These are phyloP conservation scores for Sebastes diaconus DNA, from an alignment of 2,797 vertebrate genomes.

Conservation along the genomic window DNA sequence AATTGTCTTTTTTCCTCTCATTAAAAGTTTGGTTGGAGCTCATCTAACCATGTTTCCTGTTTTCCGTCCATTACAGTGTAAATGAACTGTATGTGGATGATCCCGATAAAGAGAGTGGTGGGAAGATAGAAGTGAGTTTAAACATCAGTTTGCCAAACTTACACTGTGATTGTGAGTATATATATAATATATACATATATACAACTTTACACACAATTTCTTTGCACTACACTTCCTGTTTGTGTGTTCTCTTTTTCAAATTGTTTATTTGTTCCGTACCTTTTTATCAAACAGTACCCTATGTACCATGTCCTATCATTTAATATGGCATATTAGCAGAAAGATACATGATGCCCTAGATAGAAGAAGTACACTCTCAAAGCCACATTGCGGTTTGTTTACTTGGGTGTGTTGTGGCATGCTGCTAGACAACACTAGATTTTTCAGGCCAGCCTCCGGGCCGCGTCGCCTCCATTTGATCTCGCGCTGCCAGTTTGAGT, in stretches of 20 bases:
- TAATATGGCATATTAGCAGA: neutral
- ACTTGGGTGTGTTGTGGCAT: slow-evolving; percentile 3
- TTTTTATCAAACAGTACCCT: slow-evolving; percentile 3
- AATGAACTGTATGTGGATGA: slow-evolving; percentile 99
- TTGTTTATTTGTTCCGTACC: neutral
- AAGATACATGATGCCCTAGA: slow-evolving; percentile 18
- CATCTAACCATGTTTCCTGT: slow-evolving; percentile 7
- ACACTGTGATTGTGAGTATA: slow-evolving; percentile 96
- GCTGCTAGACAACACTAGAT: slow-evolving; percentile 7
- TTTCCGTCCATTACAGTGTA: slow-evolving; percentile 82
- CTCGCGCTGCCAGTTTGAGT: neutral
- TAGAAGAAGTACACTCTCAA: slow-evolving; percentile 8
- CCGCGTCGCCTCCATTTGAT: slow-evolving; percentile 11
- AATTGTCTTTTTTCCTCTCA: neutral
- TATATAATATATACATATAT: slow-evolving; percentile 62
- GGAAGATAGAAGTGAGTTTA: slow-evolving; percentile 98
- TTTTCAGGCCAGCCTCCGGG: neutral
- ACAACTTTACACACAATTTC: slow-evolving; percentile 36
- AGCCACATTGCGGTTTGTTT: slow-evolving; percentile 38
- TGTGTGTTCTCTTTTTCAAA: slow-evolving; percentile 11
- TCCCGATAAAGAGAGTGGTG: slow-evolving; percentile 98
- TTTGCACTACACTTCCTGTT: slow-evolving; percentile 41
- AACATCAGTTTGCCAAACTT: slow-evolving; percentile 97
- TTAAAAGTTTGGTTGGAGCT: neutral
- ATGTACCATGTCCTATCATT: neutral